Evolutionary conservation across 2,888 invertebrate genomes (phyloP).

Genomic region (Tachystola acroxantha): DNA sequence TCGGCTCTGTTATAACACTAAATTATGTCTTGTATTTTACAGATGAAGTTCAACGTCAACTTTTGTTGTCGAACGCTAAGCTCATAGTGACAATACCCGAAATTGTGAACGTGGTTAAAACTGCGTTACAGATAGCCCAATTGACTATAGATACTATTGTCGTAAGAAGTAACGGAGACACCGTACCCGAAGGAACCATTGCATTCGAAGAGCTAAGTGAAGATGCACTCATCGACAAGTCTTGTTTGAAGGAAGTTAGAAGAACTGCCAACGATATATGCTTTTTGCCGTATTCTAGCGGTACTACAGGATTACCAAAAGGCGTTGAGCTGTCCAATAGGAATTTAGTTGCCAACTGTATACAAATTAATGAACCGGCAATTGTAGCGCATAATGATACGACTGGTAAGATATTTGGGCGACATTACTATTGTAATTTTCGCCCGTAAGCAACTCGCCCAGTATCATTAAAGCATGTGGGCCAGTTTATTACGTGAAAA

Average conservation of each 20-base stretch:
- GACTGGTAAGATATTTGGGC: constrained; percentile 52
- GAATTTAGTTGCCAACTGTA: constrained; percentile 70
- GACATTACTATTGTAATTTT: no score
- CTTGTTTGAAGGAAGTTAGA: constrained; percentile 55
- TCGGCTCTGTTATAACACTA: no score
- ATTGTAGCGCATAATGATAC: constrained; percentile 40
- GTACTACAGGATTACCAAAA: constrained; percentile 90
- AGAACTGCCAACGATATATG: constrained; percentile 75
- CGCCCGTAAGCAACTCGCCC: no score
- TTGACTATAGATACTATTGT: constrained; percentile 70
- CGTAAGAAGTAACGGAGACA: constrained; percentile 20
- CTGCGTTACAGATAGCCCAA: constrained; percentile 61
- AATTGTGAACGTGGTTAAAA: constrained; percentile 56
- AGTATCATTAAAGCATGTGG: no score
- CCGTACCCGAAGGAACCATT: constrained; percentile 72
- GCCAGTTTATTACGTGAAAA: no score
- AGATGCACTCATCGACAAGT: constrained; percentile 63
- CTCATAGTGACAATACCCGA: constrained; percentile 77
- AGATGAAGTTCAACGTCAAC: constrained; percentile 85
- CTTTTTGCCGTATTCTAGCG: constrained; percentile 89
- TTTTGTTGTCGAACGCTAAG: constrained; percentile 78
- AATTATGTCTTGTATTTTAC: constrained; percentile 38
- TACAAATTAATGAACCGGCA: constrained; percentile 45
- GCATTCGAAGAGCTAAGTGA: constrained; percentile 79
- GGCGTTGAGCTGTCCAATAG: constrained; percentile 82